These are phyloP conservation scores for Brachionus sp. DNA, from an alignment of 1,140 invertebrate genomes.

Conservation along the genomic window DNA sequence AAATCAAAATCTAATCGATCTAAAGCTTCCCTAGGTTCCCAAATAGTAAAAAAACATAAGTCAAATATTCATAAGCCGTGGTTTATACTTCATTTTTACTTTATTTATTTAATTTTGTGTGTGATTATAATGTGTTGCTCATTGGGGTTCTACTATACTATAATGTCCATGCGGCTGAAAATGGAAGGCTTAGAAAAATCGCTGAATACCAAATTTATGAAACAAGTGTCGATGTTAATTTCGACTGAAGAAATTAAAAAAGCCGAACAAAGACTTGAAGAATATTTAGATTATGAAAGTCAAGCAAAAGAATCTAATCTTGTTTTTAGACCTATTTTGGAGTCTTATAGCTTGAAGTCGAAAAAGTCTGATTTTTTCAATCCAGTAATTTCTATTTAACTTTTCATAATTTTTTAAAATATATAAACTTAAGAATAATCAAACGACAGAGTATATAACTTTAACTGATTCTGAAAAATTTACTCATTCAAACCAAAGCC, in stretches of 20 bases:
- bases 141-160: not conserved
- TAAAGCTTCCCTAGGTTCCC: not conserved
- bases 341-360: not conserved
- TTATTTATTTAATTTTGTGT: slow-evolving; percentile 15
- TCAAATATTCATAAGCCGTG: not conserved
- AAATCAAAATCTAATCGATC: not conserved
- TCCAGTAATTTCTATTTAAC: not conserved
- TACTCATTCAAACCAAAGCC: not conserved
- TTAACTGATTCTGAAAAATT: not conserved
- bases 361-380: not conserved
- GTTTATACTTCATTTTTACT: not conserved
- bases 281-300: not conserved
- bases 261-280: not conserved
- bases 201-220: not conserved
- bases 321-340: not conserved
- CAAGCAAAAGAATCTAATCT: not conserved
- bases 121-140: not conserved
- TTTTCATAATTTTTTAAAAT: not conserved
- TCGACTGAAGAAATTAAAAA: not conserved
- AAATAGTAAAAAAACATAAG: not conserved
- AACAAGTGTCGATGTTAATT: slow-evolving; percentile 7
- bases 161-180: not conserved
- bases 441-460: not conserved
- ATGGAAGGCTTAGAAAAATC: not conserved
- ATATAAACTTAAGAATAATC: not conserved